phyloP scores from a whole-genome alignment of 1,140 invertebrate genomes.

The Camponotus vicinus region DNA sequence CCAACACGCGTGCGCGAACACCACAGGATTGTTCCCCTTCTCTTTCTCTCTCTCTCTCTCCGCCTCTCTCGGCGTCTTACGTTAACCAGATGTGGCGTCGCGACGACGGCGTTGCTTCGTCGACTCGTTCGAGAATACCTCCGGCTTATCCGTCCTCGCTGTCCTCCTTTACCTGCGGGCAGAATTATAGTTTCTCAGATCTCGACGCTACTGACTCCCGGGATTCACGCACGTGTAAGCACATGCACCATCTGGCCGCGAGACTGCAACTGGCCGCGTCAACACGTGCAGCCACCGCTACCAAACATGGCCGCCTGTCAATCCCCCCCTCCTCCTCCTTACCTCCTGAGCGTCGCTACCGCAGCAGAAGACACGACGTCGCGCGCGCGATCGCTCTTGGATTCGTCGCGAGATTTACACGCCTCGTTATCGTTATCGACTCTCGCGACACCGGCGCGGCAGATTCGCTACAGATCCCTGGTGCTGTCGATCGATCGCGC shows the following conservation, averaged over 20 bases:
- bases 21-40: conserved; percentile 14
- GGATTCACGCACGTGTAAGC: conserved; percentile 10
- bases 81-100: conserved; percentile 49
- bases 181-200: conserved; percentile 54
- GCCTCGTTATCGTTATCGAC: neutral
- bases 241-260: conserved; percentile 15
- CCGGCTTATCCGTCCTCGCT: neutral
- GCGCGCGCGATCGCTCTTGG: neutral
- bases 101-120: conserved; percentile 36
- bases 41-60: neutral
- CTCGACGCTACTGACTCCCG: neutral
- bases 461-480: too few relatives aligned
- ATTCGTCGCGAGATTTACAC: conserved; percentile 4
- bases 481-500: neutral
- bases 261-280: conserved; percentile 22
- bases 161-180: conserved; percentile 41
- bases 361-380: conserved; percentile 38
- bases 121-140: neutral
- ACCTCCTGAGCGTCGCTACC: too few relatives aligned
- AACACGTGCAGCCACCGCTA: conserved; percentile 55
- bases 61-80: neutral
- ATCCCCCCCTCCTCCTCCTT: neutral
- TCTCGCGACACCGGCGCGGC: neutral
- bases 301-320: conserved; percentile 60
- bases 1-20: conserved; percentile 29